Percentiles rank a stretch among this genome's conserved stretches.
Conservation (phyloP, 2,797 vertebrate species). For the Mormyrops attenuatus region DNA sequence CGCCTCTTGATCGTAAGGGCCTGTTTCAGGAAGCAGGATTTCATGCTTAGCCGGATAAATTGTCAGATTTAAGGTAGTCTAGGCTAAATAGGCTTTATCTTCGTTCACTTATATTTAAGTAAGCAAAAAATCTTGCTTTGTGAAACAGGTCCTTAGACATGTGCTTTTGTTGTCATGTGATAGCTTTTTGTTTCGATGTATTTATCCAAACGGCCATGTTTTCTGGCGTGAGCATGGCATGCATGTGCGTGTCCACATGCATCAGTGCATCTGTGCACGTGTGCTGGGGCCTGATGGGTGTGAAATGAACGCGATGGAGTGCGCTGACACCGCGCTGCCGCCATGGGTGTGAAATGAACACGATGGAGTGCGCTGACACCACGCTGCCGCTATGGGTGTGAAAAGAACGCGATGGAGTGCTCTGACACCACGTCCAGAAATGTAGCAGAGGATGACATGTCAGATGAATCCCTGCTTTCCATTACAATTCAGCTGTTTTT, state of each 20-base stretch:
- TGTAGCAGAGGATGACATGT: slow-evolving; percentile 41
- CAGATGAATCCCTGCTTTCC: not conserved
- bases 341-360: too few species aligned
- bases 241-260: slow-evolving; percentile 35
- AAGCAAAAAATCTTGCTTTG: not conserved
- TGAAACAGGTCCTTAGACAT: not conserved
- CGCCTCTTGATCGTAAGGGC: not conserved
- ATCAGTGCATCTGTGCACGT: not conserved
- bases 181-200: not conserved
- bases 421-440: slow-evolving; percentile 53
- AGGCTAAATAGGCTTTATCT: not conserved
- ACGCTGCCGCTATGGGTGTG: not conserved
- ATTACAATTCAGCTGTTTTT: slow-evolving; percentile 19
- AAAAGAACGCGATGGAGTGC: slow-evolving; percentile 38
- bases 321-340: too few species aligned
- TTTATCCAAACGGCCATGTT: not conserved
- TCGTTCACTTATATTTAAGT: not conserved
- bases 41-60: not conserved
- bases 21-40: not conserved
- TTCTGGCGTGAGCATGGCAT: slow-evolving; percentile 38
- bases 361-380: too few species aligned
- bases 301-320: too few species aligned
- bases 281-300: not conserved
- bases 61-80: not conserved
- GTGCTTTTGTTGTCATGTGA: not conserved